phyloP scores from a whole-genome alignment of 2,113 vertebrate genomes.

The Kryptolebias marmoratus region DNA sequence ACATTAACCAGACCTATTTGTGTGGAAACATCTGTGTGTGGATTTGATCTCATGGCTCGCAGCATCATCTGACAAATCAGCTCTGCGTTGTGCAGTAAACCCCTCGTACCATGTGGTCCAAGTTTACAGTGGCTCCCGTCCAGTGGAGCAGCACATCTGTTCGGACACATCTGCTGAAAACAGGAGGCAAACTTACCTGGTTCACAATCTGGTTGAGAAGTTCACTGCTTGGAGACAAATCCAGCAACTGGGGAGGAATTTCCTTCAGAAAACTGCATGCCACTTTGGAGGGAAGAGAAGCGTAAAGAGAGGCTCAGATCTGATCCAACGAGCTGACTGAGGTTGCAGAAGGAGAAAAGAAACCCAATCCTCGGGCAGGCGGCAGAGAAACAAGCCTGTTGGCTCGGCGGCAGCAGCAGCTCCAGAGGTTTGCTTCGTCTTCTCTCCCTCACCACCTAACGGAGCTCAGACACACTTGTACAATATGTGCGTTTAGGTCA shows the following conservation, averaged over 20 bases:
- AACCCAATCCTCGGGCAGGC: slow-evolving; percentile 36
- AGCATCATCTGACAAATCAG: slow-evolving; percentile 30
- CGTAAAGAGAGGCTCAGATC: slow-evolving; percentile 23
- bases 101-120: slow-evolving; percentile 8
- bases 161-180: slow-evolving; percentile 12
- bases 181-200: slow-evolving; percentile 60
- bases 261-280: slow-evolving; percentile 53
- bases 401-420: slow-evolving; percentile 31
- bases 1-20: slow-evolving; percentile 36
- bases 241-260: slow-evolving; percentile 41
- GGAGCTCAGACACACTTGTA: slow-evolving; percentile 60
- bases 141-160: slow-evolving; percentile 25
- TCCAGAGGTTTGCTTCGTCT: slow-evolving; percentile 50
- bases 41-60: slow-evolving; percentile 41
- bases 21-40: slow-evolving; percentile 31
- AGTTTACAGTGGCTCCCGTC: slow-evolving; percentile 37
- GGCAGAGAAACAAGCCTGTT: slow-evolving; percentile 8
- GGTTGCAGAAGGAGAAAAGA: slow-evolving; percentile 21
- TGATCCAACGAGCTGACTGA: slow-evolving; percentile 25
- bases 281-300: slow-evolving; percentile 18
- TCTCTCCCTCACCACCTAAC: slow-evolving; percentile 48
- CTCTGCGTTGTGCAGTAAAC: slow-evolving; percentile 34
- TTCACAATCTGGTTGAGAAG: slow-evolving; percentile 54
- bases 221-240: slow-evolving; percentile 57
- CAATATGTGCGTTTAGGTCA: slow-evolving; percentile 78